These are phyloP conservation scores for Ageneiosus marmoratus DNA, from an alignment of 2,113 vertebrate genomes.

Conservation along the genomic window DNA sequence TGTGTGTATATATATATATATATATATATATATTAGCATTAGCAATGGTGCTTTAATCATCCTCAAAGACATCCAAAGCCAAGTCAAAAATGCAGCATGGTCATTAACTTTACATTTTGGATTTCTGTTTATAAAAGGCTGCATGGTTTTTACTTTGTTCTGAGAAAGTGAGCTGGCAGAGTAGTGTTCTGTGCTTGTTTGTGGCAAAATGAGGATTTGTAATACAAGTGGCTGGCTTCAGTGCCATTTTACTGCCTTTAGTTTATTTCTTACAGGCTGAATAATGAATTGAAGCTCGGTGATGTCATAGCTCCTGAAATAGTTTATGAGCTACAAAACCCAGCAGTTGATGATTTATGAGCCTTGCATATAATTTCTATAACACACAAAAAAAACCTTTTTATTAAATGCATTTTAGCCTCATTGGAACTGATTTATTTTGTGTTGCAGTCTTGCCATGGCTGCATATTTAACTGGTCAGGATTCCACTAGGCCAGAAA, in stretches of 20 bases:
- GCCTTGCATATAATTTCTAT: conserved; percentile 51
- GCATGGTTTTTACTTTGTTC: conserved; percentile 10
- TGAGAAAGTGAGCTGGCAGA: neutral
- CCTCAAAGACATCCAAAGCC: conserved; percentile 13
- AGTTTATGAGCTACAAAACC: conserved; percentile 57
- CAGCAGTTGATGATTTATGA: conserved; percentile 57
- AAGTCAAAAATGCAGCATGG: neutral
- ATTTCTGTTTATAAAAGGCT: neutral
- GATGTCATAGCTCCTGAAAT: conserved; percentile 58
- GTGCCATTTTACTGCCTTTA: conserved; percentile 54
- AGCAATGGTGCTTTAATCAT: neutral
- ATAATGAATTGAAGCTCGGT: conserved; percentile 56
- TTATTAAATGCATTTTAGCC: conserved; percentile 53
- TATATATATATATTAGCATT: conserved; percentile 21
- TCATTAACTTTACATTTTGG: neutral
- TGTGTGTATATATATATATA: conserved; percentile 42
- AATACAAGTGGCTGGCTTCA: conserved; percentile 41
- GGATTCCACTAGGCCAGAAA: conserved; percentile 17
- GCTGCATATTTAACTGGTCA: conserved; percentile 38
- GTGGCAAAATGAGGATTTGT: conserved; percentile 36
- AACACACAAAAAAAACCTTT: conserved; percentile 57
- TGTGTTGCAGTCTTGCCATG: conserved; percentile 40
- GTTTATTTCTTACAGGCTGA: conserved; percentile 53
- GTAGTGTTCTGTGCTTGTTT: conserved; percentile 10
- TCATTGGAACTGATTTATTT: conserved; percentile 64